Conservation (phyloP, 2,888 invertebrate species). For the Agrochola lota region DNA sequence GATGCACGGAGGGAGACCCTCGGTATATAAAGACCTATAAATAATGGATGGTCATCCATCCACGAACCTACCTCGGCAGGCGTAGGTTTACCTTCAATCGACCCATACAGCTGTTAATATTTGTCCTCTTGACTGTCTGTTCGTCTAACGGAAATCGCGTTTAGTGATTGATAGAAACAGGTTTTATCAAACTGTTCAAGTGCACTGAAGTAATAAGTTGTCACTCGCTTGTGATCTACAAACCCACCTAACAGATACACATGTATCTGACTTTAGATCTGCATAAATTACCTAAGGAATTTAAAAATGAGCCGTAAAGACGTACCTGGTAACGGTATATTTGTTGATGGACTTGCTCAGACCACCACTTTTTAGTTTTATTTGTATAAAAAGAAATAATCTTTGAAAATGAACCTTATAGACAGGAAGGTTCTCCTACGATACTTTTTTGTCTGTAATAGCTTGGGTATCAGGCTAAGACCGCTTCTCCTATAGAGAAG, state of each 20-base stretch:
- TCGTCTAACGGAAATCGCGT: not conserved
- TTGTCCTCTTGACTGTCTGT: not conserved
- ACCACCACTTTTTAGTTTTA: not conserved
- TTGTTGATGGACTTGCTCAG: not conserved
- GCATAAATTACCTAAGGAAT: conserved; percentile 2
- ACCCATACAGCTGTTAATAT: too few species aligned
- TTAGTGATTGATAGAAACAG: conserved; percentile 1
- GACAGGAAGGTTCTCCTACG: too few species aligned
- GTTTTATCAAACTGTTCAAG: conserved; percentile 13
- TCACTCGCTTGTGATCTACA: conserved; percentile 21
- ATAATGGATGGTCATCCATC: too few species aligned
- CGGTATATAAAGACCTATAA: too few species aligned
- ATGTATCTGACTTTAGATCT: not conserved
- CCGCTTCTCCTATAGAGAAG: too few species aligned
- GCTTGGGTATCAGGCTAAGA: too few species aligned
- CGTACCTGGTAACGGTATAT: not conserved
- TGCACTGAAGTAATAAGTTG: conserved; percentile 6
- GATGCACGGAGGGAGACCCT: too few species aligned
- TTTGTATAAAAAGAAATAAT: too few species aligned
- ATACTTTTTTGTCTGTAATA: too few species aligned
- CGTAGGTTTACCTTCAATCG: too few species aligned
- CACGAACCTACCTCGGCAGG: not conserved
- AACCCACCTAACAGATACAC: not conserved
- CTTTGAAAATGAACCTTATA: too few species aligned
- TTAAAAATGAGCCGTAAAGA: not conserved